Percentiles rank a stretch among this genome's conserved stretches.
Conservation (phyloP, 2,888 invertebrate species). For the Ennomos erosarius region DNA sequence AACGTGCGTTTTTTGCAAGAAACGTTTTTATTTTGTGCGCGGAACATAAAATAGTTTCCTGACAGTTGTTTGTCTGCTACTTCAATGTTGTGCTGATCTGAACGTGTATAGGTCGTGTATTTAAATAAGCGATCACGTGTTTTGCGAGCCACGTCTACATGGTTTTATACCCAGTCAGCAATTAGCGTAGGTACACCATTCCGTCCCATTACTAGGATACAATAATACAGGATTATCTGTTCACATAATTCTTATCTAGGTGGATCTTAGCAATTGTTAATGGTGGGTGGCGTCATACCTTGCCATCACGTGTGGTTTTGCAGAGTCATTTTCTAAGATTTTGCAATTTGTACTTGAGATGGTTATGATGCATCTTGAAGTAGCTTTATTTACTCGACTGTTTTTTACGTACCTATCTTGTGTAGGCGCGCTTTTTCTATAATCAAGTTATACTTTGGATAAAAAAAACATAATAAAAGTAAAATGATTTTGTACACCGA, state of each 20-base stretch:
- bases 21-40: no score
- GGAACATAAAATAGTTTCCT: constrained; percentile 12
- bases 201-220: constrained; percentile 32
- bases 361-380: background rate
- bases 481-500: no score
- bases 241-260: constrained; percentile 34
- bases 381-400: background rate
- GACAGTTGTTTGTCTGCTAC: background rate
- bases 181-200: constrained; percentile 33
- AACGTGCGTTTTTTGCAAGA: no score
- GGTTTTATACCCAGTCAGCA: constrained; percentile 10
- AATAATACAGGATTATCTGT: constrained; percentile 38
- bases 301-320: background rate
- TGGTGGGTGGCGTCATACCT: background rate
- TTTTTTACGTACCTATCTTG: no score
- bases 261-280: constrained; percentile 32
- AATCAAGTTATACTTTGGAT: no score
- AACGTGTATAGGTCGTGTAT: constrained; percentile 1
- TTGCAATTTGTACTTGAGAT: constrained; percentile 10
- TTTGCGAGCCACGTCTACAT: constrained; percentile 36
- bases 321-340: constrained; percentile 3
- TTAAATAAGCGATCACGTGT: constrained; percentile 14
- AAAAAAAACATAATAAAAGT: no score
- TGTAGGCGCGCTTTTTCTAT: no score
- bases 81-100: no score